Evolutionary conservation across 2,888 invertebrate genomes (phyloP), one percentile per base, ranked within the genome.

Genomic region (Plutella xylostella): DNA sequence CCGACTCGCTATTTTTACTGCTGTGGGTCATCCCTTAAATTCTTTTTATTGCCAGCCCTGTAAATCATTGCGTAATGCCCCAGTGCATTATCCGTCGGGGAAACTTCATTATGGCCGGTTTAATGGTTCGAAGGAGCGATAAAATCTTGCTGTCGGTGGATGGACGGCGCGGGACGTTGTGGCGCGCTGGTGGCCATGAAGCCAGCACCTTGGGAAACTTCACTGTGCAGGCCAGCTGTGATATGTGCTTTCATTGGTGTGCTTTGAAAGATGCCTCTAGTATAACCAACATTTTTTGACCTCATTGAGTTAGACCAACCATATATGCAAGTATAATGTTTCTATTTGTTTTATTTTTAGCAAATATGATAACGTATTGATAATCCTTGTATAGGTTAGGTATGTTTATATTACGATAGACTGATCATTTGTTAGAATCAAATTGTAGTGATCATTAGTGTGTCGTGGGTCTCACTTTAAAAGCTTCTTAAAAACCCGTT

Each of bases 101-200:
- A 79, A 78, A 83, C 80, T 83, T 83, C 82, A 83, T 83, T 82
- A 83, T 77, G 80, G 79, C 65, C 72, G 75, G 79, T 80, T 83
- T 83, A 83, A 83, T 83, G 82, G 82, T 72, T 74, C 70, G 77
- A 67, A 80, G 79, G 73, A 77, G 66, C 79, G 80, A 83, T 82
- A 82, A 80, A 80, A 82, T 82, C 80, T 76, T 68, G 76, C 75
- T 64, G 68, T 68, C 68, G 70, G 72, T 60, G 57, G 57, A 57
- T 55, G 59, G 62, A 55, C 57, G 58, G 60, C 57, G 25, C 60
- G 55, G 48, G 40, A 47, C 28, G 11, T 28, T 28, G 11, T 15
- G 2, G n/a, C 4, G 31, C 3, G n/a, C 31, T n/a, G 31, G 11
- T 25, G 25, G 11, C 11, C 6, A 25, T 25, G 25, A 25, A 7